These are phyloP conservation scores for Ranitomeya variabilis DNA, from an alignment of 2,113 vertebrate genomes.

Conservation along the genomic window DNA sequence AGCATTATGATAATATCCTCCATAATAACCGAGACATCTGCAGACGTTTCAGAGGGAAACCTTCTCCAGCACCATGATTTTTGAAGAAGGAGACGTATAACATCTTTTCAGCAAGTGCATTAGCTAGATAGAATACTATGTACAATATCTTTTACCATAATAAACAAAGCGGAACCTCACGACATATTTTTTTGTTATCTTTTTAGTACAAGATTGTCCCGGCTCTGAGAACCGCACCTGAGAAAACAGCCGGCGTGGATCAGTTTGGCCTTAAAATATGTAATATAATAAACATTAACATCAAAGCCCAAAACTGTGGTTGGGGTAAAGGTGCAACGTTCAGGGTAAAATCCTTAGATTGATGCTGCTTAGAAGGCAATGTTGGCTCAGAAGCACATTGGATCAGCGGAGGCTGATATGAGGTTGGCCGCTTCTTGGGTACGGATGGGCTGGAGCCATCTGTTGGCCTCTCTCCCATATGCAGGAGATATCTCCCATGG, in stretches of 20 bases:
- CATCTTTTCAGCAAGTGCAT: constrained; percentile 40
- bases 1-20: background rate
- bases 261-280: constrained; percentile 64
- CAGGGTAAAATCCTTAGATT: constrained; percentile 32
- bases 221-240: constrained; percentile 56
- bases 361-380: constrained; percentile 60
- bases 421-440: constrained; percentile 80
- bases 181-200: constrained; percentile 24
- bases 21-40: background rate
- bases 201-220: constrained; percentile 27
- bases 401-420: constrained; percentile 84
- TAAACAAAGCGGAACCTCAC: constrained; percentile 39
- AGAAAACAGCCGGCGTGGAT: background rate
- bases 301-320: constrained; percentile 46
- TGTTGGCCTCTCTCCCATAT: constrained; percentile 82
- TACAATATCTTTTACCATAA: constrained; percentile 47
- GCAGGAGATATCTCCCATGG: constrained; percentile 76
- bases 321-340: background rate
- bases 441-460: constrained; percentile 84
- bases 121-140: constrained; percentile 47
- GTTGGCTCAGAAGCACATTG: constrained; percentile 69
- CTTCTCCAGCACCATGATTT: background rate
- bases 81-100: background rate
- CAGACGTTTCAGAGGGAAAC: background rate
- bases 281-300: constrained; percentile 56